Evolutionary conservation across 2,113 vertebrate genomes (phyloP).

Genomic region (Hiodon alosoides): DNA sequence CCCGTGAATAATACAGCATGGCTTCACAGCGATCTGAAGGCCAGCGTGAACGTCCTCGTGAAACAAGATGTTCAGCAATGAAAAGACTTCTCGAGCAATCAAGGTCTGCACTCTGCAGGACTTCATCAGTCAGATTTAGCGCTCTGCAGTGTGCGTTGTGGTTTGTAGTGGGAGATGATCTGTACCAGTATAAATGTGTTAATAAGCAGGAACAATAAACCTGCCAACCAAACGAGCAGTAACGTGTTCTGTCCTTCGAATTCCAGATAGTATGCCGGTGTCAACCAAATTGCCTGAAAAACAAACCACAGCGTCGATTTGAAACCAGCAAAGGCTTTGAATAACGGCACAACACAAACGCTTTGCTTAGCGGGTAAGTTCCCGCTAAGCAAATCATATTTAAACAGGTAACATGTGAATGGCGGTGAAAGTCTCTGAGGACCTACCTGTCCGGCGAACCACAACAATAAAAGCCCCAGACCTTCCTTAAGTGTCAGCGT

Average conservation of each 20-base stretch:
- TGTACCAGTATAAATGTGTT: conserved; percentile 78
- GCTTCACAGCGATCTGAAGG: too few species aligned
- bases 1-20: too few species aligned
- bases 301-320: neutral
- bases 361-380: too few species aligned
- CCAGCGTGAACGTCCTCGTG: too few species aligned
- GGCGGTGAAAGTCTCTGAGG: neutral
- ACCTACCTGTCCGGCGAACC: conserved; percentile 81
- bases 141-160: conserved; percentile 26
- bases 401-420: neutral
- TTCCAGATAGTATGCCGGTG: conserved; percentile 81
- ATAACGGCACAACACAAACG: neutral
- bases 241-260: conserved; percentile 86
- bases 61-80: too few species aligned
- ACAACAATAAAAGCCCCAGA: conserved; percentile 64
- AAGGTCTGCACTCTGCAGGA: neutral
- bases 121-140: conserved; percentile 41
- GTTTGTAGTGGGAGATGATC: conserved; percentile 76
- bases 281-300: conserved; percentile 75
- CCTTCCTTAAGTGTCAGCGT: conserved; percentile 60
- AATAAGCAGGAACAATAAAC: conserved; percentile 79
- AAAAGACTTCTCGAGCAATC: too few species aligned
- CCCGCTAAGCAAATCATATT: too few species aligned
- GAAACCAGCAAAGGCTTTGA: neutral
- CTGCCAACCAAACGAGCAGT: conserved; percentile 76